These are phyloP conservation scores for Trogon melanurus DNA, from an alignment of 2,113 vertebrate species.

Conservation along the genomic window DNA sequence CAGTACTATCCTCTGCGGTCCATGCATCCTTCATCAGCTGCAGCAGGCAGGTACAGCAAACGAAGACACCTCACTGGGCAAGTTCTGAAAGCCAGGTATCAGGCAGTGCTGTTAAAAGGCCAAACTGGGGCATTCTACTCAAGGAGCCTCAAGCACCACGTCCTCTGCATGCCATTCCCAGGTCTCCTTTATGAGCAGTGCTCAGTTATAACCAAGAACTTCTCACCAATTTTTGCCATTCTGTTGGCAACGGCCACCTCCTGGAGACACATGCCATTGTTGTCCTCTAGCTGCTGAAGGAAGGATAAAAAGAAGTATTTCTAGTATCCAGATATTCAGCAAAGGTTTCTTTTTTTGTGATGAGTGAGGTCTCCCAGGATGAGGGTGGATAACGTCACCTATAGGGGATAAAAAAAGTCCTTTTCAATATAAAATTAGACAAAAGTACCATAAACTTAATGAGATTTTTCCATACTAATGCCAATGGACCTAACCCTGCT, in stretches of 20 bases:
- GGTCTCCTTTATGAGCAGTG: neutral
- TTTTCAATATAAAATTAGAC: neutral
- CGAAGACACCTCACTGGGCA: fast-evolving
- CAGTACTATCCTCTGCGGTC: neutral
- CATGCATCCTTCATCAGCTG: neutral
- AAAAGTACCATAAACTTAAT: neutral
- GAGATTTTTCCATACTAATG: neutral
- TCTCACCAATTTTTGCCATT: neutral
- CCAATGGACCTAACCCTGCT: neutral
- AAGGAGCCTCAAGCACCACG: neutral
- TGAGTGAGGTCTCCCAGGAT: neutral
- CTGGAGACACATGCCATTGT: neutral
- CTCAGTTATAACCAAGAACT: neutral
- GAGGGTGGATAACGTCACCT: neutral
- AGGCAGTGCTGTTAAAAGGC: neutral
- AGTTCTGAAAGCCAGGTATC: neutral
- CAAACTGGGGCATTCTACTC: neutral
- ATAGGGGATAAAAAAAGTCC: neutral
- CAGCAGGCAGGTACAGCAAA: neutral
- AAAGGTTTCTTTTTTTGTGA: neutral
- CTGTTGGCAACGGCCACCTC: neutral
- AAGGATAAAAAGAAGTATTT: neutral
- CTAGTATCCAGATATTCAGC: neutral
- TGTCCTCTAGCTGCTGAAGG: neutral
- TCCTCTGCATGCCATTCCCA: fast-evolving